Percentiles rank a stretch among this genome's conserved stretches.
Evolutionary conservation across 2,113 vertebrate genomes (phyloP).

Genomic region (Sinocyclocheilus anophthalmus): DNA sequence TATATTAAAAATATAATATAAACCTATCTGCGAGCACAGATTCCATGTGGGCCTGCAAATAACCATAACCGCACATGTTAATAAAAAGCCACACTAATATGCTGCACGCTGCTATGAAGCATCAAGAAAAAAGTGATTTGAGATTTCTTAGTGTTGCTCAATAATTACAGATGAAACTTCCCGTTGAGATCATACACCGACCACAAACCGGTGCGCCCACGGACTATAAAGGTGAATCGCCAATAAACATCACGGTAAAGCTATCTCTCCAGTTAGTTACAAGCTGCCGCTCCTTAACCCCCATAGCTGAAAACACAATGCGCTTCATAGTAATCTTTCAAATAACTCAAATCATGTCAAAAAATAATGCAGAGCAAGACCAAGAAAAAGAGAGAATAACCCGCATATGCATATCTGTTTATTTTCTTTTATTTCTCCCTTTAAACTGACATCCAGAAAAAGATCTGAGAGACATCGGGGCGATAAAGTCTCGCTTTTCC

Average conservation of each 20-base stretch:
- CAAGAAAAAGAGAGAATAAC: not conserved
- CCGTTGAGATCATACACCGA: not conserved
- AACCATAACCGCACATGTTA: not conserved
- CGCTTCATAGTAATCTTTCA: not conserved
- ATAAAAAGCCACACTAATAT: not conserved
- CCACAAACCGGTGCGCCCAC: not conserved
- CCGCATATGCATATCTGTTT: conserved; percentile 20
- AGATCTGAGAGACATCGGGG: conserved; percentile 72
- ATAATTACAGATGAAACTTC: conserved; percentile 42
- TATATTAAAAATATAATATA: no score
- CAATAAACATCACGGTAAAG: no score
- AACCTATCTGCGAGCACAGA: not conserved
- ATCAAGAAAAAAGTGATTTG: conserved; percentile 45
- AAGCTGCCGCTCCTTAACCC: conserved; percentile 8
- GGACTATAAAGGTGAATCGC: not conserved
- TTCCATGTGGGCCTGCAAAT: not conserved
- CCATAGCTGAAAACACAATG: not conserved
- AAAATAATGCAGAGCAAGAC: not conserved
- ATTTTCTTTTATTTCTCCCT: not conserved
- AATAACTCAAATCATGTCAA: conserved; percentile 9
- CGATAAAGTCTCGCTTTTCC: conserved; percentile 69
- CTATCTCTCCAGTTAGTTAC: conserved; percentile 19
- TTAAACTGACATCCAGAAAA: conserved; percentile 62
- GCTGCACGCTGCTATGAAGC: not conserved
- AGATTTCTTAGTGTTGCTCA: conserved; percentile 47